These are phyloP conservation scores for Falco biarmicus DNA, from an alignment of 2,797 vertebrate genomes.

Conservation along the genomic window DNA sequence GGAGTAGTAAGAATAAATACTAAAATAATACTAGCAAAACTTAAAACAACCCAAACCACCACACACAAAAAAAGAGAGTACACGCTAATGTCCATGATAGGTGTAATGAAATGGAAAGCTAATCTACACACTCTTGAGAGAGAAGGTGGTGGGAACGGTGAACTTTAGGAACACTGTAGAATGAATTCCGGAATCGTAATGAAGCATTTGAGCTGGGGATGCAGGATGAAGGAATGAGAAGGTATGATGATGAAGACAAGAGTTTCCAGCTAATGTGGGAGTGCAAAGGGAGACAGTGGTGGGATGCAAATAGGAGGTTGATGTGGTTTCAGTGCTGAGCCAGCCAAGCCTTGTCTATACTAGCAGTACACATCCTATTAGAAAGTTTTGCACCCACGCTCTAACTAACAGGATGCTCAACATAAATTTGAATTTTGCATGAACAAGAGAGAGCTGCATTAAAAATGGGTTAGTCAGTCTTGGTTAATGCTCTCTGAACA, in stretches of 20 bases:
- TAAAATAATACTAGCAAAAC: neutral
- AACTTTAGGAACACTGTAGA: neutral
- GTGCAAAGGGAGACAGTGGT: neutral
- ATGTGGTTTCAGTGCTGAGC: neutral
- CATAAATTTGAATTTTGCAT: neutral
- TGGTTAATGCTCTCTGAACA: neutral
- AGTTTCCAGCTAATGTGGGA: neutral
- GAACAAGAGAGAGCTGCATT: neutral
- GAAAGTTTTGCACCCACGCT: neutral
- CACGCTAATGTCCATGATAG: fast-evolving
- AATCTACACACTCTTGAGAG: neutral
- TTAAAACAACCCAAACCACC: neutral
- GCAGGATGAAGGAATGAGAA: neutral
- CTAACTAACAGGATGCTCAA: neutral
- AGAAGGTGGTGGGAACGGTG: neutral
- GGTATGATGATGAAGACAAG: neutral
- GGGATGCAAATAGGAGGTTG: neutral
- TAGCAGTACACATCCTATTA: neutral
- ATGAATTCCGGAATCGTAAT: neutral
- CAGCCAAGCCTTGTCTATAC: neutral
- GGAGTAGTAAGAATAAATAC: neutral
- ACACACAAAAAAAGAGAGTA: no score
- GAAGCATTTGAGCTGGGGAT: neutral
- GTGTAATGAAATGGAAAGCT: neutral
- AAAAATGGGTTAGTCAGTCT: neutral